Evolutionary conservation across 2,888 invertebrate species (phyloP), one percentile per base, ranked within the genome.

Genomic region (Noctuana brunneofusca): DNA sequence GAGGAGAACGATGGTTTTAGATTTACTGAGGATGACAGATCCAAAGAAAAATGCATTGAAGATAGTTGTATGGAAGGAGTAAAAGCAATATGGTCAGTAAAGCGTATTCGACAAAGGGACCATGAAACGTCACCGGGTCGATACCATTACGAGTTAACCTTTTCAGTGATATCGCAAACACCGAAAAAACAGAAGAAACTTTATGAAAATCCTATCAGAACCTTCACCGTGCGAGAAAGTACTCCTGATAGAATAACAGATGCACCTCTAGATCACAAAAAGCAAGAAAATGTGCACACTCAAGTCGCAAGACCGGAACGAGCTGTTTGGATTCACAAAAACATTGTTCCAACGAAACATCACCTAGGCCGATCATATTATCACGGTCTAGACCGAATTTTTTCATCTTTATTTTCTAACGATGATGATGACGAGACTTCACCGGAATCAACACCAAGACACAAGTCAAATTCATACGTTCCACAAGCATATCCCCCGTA

Each of bases 61-160:
- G 89, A 92, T 27, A 88, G 88, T 67, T 93, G 93, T 65, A 87
- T 83, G 68, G 88, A 92, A 65, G 87, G 86, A 35, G 87, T 94
- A 3, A 87, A 93, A 72, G 95, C 95, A 0, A 78, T 94, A 62
- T 95, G 95, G 95, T 93, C 93, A 0, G 94, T 95, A 3, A 94
- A 94, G 80, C 92, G 95, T 57, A 92, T 95, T 57, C 84, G 95
- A 46, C 95, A 95, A 77, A 89, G 93, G 62, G 93, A 94, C 70
- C 78, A 80, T 0, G 91, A 75, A 83, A 88, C 74, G 1, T 69
- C 81, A 38, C 85, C 80, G 0, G 91, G 87, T 3, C 92, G 89
- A 69, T 87, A 90, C 68, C 86, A 89, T 69, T 95, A 94, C 73
- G 95, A 95, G 79, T 81, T 95, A 66, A 94, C 95, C 73, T 95